phyloP scores from a whole-genome alignment of 1,140 invertebrate species.

The Megalopta genalis region DNA sequence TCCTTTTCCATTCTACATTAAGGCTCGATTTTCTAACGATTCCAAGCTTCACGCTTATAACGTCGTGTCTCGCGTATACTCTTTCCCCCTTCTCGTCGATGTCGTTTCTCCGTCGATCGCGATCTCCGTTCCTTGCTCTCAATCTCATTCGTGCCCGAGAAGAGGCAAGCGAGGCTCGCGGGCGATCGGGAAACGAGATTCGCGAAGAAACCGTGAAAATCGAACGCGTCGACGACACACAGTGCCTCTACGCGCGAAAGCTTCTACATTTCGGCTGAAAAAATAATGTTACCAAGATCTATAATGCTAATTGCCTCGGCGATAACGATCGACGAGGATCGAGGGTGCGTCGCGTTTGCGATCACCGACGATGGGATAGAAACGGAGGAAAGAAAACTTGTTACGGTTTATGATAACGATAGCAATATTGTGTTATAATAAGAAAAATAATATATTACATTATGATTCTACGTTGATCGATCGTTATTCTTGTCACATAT shows the following conservation, averaged over 20 bases:
- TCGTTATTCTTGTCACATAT: not conserved
- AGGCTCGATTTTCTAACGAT: constrained; percentile 29
- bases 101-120: constrained; percentile 1
- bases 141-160: not conserved
- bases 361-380: too few relatives aligned
- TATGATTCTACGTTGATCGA: constrained; percentile 53
- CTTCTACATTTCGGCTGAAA: constrained; percentile 43
- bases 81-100: not conserved
- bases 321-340: not conserved
- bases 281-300: constrained; percentile 38
- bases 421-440: constrained; percentile 56
- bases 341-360: too few relatives aligned
- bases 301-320: not conserved
- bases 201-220: constrained; percentile 3
- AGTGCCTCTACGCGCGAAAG: constrained; percentile 60
- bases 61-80: not conserved
- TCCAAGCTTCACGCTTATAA: not conserved
- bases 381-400: constrained; percentile 3
- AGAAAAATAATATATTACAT: constrained; percentile 58
- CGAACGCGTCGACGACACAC: constrained; percentile 37
- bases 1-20: not conserved
- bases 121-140: too few relatives aligned
- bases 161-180: not conserved
- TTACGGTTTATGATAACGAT: constrained; percentile 45
- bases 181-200: constrained; percentile 1